A percentile compares a stretch with the other conserved stretches of the same genome.
phyloP scores from a whole-genome alignment of 2,888 invertebrate species.

The Tolmerus cingulatus region DNA sequence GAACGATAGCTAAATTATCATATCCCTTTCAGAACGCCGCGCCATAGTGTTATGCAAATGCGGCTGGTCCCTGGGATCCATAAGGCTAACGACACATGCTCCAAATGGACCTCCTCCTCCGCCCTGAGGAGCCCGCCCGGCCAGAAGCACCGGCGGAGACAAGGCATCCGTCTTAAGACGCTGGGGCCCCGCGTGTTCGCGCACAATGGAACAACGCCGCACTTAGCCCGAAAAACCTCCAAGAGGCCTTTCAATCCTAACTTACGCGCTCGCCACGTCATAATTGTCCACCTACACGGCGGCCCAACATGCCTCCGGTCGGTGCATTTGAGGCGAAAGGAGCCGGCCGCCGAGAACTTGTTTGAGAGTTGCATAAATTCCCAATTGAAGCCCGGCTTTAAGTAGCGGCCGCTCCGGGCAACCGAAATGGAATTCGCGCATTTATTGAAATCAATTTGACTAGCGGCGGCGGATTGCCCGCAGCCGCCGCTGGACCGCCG shows the following conservation, averaged over 20 bases:
- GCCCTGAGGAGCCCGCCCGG: neutral
- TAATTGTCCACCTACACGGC: constrained; percentile 27
- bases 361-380: constrained; percentile 17
- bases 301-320: constrained; percentile 6
- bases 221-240: constrained; percentile 1
- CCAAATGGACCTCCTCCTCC: neutral
- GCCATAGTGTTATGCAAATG: constrained; percentile 4
- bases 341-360: constrained; percentile 2
- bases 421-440: constrained; percentile 33
- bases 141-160: neutral
- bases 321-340: constrained; percentile 7
- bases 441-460: constrained; percentile 32
- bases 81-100: neutral
- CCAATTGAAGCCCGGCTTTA: constrained; percentile 23
- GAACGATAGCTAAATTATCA: constrained; percentile 19
- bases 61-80: neutral
- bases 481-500: neutral
- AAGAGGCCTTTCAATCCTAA: constrained; percentile 9
- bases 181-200: neutral
- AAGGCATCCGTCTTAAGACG: neutral
- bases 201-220: neutral
- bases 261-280: constrained; percentile 21
- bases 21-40: constrained; percentile 19
- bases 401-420: constrained; percentile 2
- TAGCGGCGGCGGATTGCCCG: neutral